Evolutionary conservation across 1,140 invertebrate species (phyloP).

Genomic region (Danaus melanippus): DNA sequence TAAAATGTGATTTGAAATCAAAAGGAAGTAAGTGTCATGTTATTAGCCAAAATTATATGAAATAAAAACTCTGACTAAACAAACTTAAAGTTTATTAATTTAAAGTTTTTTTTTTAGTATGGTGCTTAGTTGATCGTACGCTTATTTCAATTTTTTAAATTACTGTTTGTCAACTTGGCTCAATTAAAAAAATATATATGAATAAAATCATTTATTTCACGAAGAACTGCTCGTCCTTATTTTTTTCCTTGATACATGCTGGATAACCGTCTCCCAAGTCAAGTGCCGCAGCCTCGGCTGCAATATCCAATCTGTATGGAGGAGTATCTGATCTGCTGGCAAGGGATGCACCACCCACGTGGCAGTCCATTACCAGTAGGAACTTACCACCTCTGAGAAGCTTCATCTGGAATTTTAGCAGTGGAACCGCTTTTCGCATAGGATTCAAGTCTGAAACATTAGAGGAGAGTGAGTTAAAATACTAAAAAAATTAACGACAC

Average conservation of each 20-base stretch:
- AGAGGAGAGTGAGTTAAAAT: neutral
- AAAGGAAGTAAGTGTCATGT: no score
- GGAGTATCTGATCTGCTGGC: slow-evolving; percentile 20
- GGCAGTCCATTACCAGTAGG: slow-evolving; percentile 46
- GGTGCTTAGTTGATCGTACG: no score
- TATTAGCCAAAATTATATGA: no score
- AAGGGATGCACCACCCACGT: slow-evolving; percentile 29
- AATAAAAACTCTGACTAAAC: no score
- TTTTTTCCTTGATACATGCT: slow-evolving; percentile 33
- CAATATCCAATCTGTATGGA: slow-evolving; percentile 29
- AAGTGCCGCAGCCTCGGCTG: slow-evolving; percentile 17
- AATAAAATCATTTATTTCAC: slow-evolving; percentile 8
- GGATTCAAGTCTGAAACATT: slow-evolving; percentile 34
- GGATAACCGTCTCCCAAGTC: slow-evolving; percentile 33
- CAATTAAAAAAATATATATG: no score
- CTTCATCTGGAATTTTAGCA: slow-evolving; percentile 47
- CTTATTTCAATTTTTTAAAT: no score
- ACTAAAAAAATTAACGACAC: neutral
- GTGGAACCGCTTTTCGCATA: slow-evolving; percentile 28
- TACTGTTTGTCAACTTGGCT: no score
- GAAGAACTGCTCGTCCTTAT: slow-evolving; percentile 32
- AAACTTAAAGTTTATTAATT: no score
- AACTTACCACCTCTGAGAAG: slow-evolving; percentile 35
- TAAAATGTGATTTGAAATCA: no score
- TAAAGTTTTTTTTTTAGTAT: no score